These are phyloP conservation scores for Acanthopleura granulata DNA, from an alignment of 2,888 invertebrate species.

Conservation along the genomic window DNA sequence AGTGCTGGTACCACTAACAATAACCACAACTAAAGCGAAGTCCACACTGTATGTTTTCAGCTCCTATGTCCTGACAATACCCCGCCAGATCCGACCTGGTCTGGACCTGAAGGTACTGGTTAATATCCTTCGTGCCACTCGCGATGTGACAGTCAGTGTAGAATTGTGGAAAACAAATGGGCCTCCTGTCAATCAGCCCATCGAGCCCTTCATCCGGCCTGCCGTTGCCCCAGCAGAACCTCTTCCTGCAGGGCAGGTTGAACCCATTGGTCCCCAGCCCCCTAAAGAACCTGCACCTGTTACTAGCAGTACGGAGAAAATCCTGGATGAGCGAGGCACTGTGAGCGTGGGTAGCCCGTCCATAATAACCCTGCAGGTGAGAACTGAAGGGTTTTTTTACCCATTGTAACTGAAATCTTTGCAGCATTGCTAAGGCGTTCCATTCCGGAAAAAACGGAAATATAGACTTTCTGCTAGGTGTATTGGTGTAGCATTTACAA, in stretches of 20 bases:
- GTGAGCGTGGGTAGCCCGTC: background rate
- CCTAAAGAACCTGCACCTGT: background rate
- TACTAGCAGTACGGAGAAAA: background rate
- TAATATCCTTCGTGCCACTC: background rate
- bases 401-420: too few relatives aligned
- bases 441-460: too few relatives aligned
- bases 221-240: background rate
- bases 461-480: too few relatives aligned
- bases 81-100: background rate
- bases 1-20: too few relatives aligned
- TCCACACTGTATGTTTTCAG: background rate
- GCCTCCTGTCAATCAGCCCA: background rate
- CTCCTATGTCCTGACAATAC: background rate
- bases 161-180: background rate
- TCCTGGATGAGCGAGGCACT: background rate
- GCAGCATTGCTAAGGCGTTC: too few relatives aligned
- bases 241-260: background rate
- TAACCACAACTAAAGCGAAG: too few relatives aligned
- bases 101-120: background rate
- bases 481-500: too few relatives aligned
- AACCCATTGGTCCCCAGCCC: background rate
- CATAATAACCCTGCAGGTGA: background rate
- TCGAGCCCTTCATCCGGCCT: background rate
- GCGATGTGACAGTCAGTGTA: background rate
- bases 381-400: too few relatives aligned